Evolutionary conservation across 2,797 vertebrate species (phyloP).

Genomic region (Phyllotis vaccarum): DNA sequence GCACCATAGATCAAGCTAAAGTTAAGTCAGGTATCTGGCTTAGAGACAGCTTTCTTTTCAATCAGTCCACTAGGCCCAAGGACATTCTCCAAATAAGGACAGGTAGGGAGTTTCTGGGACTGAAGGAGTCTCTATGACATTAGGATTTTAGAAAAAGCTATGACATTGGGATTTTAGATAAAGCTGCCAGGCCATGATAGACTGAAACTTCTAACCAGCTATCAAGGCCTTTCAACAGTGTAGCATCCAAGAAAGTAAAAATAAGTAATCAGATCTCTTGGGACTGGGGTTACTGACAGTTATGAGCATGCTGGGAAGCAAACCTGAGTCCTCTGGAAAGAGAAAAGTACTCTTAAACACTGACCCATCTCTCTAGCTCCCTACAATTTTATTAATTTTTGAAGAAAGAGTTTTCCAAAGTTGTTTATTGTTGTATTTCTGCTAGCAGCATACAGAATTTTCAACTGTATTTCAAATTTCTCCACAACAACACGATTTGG

Average conservation of each 20-base stretch:
- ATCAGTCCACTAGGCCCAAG: neutral
- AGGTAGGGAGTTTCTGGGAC: neutral
- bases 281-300: neutral
- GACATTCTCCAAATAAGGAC: neutral
- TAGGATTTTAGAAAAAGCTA: neutral
- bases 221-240: neutral
- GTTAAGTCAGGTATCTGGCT: neutral
- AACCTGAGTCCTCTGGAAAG: neutral
- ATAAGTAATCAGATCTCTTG: neutral
- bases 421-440: neutral
- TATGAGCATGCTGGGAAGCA: neutral
- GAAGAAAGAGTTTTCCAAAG: conserved; percentile 26
- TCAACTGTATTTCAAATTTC: neutral
- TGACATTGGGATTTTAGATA: neutral
- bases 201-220: neutral
- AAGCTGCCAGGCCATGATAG: neutral
- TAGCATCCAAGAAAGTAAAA: neutral
- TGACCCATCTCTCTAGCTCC: neutral
- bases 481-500: neutral
- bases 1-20: neutral
- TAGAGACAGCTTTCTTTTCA: neutral
- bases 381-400: neutral
- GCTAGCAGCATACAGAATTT: neutral
- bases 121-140: neutral
- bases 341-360: neutral